phyloP scores from a whole-genome alignment of 2,113 vertebrate species.

The Sisor rabdophorus region DNA sequence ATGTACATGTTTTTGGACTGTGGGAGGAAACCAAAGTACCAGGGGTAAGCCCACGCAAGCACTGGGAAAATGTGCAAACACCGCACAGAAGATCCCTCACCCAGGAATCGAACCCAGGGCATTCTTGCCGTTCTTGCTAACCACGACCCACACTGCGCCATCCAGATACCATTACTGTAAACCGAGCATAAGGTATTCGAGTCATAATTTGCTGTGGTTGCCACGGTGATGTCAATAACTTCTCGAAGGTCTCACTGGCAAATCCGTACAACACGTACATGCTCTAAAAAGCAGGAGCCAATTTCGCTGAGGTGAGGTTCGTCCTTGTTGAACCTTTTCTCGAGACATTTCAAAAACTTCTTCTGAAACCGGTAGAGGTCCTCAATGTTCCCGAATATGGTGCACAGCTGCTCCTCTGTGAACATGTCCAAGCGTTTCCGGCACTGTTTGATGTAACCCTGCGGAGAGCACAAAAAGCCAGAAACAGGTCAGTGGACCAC shows the following conservation, averaged over 20 bases:
- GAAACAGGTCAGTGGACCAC: not conserved
- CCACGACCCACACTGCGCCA: no score
- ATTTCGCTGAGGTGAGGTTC: slow-evolving; percentile 89
- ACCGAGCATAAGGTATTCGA: no score
- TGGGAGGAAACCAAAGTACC: no score
- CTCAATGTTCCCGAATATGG: slow-evolving; percentile 92
- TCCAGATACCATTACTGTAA: no score
- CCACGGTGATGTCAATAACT: not conserved
- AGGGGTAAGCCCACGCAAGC: no score
- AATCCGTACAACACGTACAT: no score
- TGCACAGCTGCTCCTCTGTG: slow-evolving; percentile 87
- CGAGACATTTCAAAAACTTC: slow-evolving; percentile 84
- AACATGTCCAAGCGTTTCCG: slow-evolving; percentile 93
- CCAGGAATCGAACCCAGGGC: no score
- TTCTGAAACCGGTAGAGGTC: slow-evolving; percentile 96
- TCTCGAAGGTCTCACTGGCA: not conserved
- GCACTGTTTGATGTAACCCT: slow-evolving; percentile 96
- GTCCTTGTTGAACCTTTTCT: slow-evolving; percentile 89
- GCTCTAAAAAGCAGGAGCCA: slow-evolving; percentile 92
- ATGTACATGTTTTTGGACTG: no score
- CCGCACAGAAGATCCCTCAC: no score
- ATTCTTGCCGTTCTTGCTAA: no score
- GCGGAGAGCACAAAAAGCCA: not conserved
- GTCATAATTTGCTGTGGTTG: not conserved
- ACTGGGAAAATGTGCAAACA: no score